A percentile compares a stretch with the other conserved stretches of the same genome.
Evolutionary conservation across 2,888 invertebrate species (phyloP).

Genomic region (Lasioglossum morio): DNA sequence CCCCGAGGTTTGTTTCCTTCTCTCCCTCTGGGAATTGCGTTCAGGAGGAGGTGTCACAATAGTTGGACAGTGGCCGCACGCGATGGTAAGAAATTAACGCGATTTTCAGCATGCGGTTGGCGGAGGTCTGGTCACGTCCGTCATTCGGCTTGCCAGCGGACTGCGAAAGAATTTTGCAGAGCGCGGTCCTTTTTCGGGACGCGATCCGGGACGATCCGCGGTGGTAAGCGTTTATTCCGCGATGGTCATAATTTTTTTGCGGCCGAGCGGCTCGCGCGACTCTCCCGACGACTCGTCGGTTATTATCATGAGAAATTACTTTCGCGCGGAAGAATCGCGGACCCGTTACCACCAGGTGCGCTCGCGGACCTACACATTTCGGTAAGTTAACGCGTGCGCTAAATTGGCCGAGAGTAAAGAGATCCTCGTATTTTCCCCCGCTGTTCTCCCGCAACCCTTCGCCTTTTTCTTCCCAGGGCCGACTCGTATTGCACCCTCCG

Average conservation of each 20-base stretch:
- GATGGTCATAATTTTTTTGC: constrained; percentile 53
- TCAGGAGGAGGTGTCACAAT: constrained; percentile 8
- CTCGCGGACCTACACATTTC: constrained; percentile 29
- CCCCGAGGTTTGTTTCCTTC: background rate
- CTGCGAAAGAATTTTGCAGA: constrained; percentile 37
- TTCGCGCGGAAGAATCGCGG: constrained; percentile 46
- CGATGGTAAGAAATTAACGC: background rate
- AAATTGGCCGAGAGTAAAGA: constrained; percentile 33
- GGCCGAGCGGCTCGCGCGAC: constrained; percentile 4
- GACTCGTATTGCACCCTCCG: background rate
- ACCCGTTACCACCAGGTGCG: constrained; percentile 15
- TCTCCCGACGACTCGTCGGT: constrained; percentile 23
- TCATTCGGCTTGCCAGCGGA: constrained; percentile 34
- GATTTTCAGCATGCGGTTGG: background rate
- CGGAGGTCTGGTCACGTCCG: constrained; percentile 23
- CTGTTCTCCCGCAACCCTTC: background rate
- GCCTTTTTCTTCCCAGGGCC: background rate
- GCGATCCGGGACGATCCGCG: constrained; percentile 40
- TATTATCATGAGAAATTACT: constrained; percentile 66
- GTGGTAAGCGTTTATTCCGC: constrained; percentile 65
- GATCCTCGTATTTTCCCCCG: constrained; percentile 1
- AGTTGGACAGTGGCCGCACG: constrained; percentile 11
- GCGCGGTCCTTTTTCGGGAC: constrained; percentile 8
- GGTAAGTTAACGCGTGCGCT: constrained; percentile 43
- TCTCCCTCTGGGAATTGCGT: background rate